Evolutionary conservation across 2,113 vertebrate species (phyloP).

Genomic region (Columba livia): DNA sequence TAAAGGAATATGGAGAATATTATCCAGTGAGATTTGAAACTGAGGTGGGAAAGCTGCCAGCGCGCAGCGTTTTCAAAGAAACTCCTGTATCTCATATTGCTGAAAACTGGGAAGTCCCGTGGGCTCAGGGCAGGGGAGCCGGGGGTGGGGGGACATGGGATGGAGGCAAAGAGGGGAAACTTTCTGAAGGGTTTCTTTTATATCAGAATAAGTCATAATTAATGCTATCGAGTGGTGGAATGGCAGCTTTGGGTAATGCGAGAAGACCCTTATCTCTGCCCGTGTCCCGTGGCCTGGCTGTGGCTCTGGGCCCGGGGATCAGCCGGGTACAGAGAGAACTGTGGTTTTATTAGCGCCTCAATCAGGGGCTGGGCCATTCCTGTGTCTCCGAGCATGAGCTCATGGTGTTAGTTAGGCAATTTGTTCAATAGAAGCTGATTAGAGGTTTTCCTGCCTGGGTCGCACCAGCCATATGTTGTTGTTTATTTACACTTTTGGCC

Average conservation of each 20-base stretch:
- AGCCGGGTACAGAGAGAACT: not conserved
- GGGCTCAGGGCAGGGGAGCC: not conserved
- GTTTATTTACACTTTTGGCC: not conserved
- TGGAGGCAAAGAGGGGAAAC: not conserved
- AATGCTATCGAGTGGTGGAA: constrained; percentile 37
- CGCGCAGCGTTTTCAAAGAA: constrained; percentile 37
- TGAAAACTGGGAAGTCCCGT: constrained; percentile 55
- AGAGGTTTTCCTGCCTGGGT: not conserved
- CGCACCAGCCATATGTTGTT: not conserved
- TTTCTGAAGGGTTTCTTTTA: constrained; percentile 54
- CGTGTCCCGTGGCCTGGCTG: not conserved
- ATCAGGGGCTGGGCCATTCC: not conserved
- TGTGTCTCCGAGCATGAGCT: not conserved
- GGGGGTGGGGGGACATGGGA: not conserved
- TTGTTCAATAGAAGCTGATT: not conserved
- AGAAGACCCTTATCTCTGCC: constrained; percentile 51
- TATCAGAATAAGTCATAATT: constrained; percentile 39
- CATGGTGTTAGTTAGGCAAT: not conserved
- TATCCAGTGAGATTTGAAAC: constrained; percentile 66
- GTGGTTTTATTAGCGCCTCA: not conserved
- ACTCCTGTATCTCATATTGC: constrained; percentile 58
- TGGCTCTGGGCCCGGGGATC: fast-evolving
- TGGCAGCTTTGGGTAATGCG: constrained; percentile 1
- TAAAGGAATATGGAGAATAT: constrained; percentile 70
- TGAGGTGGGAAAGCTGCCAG: constrained; percentile 68